Base-by-base conservation (phyloP, 1,140 invertebrate genomes). In the Papilio polyxenes region DNA sequence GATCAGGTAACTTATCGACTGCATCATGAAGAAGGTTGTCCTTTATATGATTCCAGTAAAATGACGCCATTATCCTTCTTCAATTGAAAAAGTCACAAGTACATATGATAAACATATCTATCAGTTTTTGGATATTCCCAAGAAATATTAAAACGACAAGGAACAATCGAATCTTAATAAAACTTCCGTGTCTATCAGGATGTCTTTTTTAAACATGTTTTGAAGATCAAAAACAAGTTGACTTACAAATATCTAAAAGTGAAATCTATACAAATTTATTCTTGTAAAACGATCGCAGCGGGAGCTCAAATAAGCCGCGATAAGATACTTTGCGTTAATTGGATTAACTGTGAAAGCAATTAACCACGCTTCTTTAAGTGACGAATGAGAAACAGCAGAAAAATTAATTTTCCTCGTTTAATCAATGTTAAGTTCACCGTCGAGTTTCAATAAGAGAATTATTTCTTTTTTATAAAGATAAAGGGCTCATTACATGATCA, bases 301-400 rank as follows among this genome's bases (percentile, higher is more conserved):
- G 65, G 23, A 37, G 65, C 31, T 77, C 53, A 48, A 79, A 79
- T 23, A 44, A 17, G 31, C 77, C n/a, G 37, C 56, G 77, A 79
- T 79, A 79, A 48, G 53, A 79, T 77, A 77, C 11, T 62, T 10
- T 7, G 13, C 15, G 56, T 77, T 79, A 79, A 79, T 44, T 62
- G 53, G 77, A 48, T 79, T 59, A 79, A 79, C 51, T 79, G 23
- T 79, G 77, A 79, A 79, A 37, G 77, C 62, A 79, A 79, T 79
- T 79, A 79, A 79, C 77, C 51, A 62, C 65, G 65, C 62, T 77
- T 56, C n/a, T 77, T 9, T 37, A 51, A 17, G 20, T 11, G 75
- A 49, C 10, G 48, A 77, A 17, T 37, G 51, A 49, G 23, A 49
- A 72, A 37, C 65, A 37, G 13, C 65, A 72, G 65, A 40, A 72